A percentile compares a stretch with the other conserved stretches of the same genome.
Evolutionary conservation across 2,888 invertebrate species (phyloP).

Genomic region (Tipula lateralis): DNA sequence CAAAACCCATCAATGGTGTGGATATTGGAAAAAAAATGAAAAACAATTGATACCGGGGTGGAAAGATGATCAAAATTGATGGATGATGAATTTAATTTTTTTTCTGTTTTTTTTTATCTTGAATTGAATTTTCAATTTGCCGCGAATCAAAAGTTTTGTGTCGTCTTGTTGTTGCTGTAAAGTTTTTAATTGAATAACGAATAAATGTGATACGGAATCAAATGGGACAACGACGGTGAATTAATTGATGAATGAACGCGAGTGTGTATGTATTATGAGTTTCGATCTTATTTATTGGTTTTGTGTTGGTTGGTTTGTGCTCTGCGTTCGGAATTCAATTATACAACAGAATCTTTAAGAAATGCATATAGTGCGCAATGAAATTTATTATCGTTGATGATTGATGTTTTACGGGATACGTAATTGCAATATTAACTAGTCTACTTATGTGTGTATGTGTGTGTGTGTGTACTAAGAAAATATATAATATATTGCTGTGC

Average conservation of each 20-base stretch:
- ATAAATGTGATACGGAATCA: constrained; percentile 11
- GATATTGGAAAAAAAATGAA: neutral
- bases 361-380: neutral
- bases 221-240: neutral
- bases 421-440: constrained; percentile 13
- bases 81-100: neutral
- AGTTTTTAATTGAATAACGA: constrained; percentile 19
- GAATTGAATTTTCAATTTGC: constrained; percentile 19
- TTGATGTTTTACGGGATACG: constrained; percentile 19
- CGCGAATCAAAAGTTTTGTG: neutral
- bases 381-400: constrained; percentile 11
- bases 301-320: neutral
- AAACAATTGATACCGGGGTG: neutral
- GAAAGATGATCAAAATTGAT: constrained; percentile 1
- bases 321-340: neutral
- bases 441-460: neutral
- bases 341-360: neutral
- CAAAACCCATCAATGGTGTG: neutral
- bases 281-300: neutral
- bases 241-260: constrained; percentile 24
- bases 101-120: neutral
- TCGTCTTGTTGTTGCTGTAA: neutral
- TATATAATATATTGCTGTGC: neutral
- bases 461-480: neutral
- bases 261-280: neutral